Base-by-base conservation (phyloP, 2,797 vertebrate species). In the Tenualosa thibaudeaui region DNA sequence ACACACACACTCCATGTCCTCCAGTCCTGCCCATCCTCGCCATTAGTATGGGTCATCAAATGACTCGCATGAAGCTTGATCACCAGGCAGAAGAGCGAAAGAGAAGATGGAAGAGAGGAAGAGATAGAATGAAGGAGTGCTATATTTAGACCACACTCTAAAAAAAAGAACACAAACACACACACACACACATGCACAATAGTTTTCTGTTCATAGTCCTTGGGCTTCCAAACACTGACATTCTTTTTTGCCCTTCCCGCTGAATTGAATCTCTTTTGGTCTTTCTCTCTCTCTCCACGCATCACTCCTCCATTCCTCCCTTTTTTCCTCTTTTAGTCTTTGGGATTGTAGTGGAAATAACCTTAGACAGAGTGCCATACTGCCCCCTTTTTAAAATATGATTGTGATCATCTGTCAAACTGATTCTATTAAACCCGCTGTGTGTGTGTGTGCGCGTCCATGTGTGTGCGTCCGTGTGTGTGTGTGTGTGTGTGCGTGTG, bases 81-180 rank as follows among this genome's bases (percentile, higher is more conserved):
- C 53, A 86, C 81, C 83, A 82, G 87, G 78, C 81, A 86, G 78
- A 88, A 81, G 68, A 85, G 75, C 82, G 81, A 15, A 75, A 86
- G 53, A 51, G 53, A 40, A 83, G 46, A 75, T 1, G 31, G n/a
- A 31, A 40, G 65, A 71, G 26, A 71, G 31, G 65, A 75, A 75
- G 68, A 17, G 68, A 43, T 75, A 75, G 83, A 85, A 82, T 82
- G 84, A 85, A 91, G 84, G 90, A 83, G 78, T 81, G 58, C 85
- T 95, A 95, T 92, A 92, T 94, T 92, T 95, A 94, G 94, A 93
- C 40, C 40, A 78, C 71, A 78, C 71, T 37, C 9, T 46, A 78
- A 75, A 78, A 78, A 22, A 78, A 68, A 24, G 26, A 15, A 75
- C 68, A 75, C 68, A 68, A 31, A 75, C 22, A 31, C 62, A 78